Evolutionary conservation across 1,140 invertebrate genomes (phyloP).

Genomic region (Manduca sexta): DNA sequence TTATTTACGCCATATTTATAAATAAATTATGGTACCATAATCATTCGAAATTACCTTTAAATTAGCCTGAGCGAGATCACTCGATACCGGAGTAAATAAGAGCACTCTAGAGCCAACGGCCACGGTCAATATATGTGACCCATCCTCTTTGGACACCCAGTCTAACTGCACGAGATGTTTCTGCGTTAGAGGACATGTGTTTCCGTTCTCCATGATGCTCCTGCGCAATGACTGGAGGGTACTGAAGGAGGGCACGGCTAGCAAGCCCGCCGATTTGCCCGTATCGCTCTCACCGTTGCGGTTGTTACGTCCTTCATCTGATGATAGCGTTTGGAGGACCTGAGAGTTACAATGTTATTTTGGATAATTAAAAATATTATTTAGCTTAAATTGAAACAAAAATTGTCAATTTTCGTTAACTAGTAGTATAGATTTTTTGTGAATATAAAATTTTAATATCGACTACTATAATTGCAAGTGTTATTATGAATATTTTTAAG

Average conservation of each 20-base stretch:
- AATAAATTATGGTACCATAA: neutral
- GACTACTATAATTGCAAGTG: no score
- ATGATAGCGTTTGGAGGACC: slow-evolving; percentile 76
- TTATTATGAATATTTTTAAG: no score
- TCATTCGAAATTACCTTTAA: slow-evolving; percentile 77
- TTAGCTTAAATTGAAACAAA: no score
- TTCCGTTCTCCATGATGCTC: slow-evolving; percentile 92
- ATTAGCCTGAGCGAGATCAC: slow-evolving; percentile 92
- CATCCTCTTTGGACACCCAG: slow-evolving; percentile 99
- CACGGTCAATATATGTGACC: slow-evolving; percentile 97
- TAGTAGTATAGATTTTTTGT: no score
- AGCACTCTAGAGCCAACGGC: slow-evolving; percentile 95
- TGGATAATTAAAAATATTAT: no score
- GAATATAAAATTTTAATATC: no score
- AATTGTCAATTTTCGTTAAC: no score
- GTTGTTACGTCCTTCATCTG: slow-evolving; percentile 74
- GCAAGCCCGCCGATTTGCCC: slow-evolving; percentile 76
- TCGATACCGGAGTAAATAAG: slow-evolving; percentile 89
- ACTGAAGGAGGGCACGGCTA: slow-evolving; percentile 94
- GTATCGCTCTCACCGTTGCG: slow-evolving; percentile 73
- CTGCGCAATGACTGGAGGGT: slow-evolving; percentile 91
- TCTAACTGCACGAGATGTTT: slow-evolving; percentile 95
- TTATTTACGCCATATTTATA: neutral
- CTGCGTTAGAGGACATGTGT: slow-evolving; percentile 90
- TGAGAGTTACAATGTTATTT: slow-evolving; percentile 9